Evolutionary conservation across 2,888 invertebrate genomes (phyloP).

Genomic region (Antheraea yamamai): DNA sequence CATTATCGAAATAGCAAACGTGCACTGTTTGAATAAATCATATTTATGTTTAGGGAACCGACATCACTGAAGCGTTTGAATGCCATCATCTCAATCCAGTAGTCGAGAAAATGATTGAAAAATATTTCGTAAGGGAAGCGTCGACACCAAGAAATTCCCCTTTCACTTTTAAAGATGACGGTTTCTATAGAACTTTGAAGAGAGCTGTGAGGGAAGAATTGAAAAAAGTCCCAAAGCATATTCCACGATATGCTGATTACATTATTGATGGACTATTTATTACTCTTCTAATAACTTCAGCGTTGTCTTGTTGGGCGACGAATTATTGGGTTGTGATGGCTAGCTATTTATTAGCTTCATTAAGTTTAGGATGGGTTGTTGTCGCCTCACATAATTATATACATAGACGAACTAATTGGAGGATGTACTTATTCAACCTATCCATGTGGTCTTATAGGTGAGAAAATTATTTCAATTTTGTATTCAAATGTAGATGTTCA

Average conservation of each 20-base stretch:
- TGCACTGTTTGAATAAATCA: not conserved
- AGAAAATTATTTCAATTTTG: constrained; percentile 8
- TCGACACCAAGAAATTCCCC: constrained; percentile 85
- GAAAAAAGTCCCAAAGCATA: constrained; percentile 71
- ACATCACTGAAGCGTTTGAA: constrained; percentile 85
- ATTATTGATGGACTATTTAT: constrained; percentile 65
- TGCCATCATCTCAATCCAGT: constrained; percentile 76
- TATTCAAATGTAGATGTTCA: not conserved
- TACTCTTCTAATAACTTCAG: constrained; percentile 59
- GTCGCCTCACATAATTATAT: constrained; percentile 90
- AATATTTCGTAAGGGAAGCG: constrained; percentile 86
- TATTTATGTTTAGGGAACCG: constrained; percentile 77
- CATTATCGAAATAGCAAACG: too few relatives aligned
- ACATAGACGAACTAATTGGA: constrained; percentile 88
- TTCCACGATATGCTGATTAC: constrained; percentile 42
- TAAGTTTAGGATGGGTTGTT: constrained; percentile 82
- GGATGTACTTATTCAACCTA: constrained; percentile 90
- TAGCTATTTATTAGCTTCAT: constrained; percentile 58
- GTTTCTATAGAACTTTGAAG: constrained; percentile 88
- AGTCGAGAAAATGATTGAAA: constrained; percentile 83
- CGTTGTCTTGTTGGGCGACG: constrained; percentile 51
- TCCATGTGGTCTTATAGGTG: constrained; percentile 85
- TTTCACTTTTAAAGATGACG: constrained; percentile 87
- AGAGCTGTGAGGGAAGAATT: constrained; percentile 78
- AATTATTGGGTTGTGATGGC: constrained; percentile 50